Percentiles rank a stretch among this genome's conserved stretches.
Conservation (phyloP, 2,888 invertebrate species). For the Apotomis betuletana region DNA sequence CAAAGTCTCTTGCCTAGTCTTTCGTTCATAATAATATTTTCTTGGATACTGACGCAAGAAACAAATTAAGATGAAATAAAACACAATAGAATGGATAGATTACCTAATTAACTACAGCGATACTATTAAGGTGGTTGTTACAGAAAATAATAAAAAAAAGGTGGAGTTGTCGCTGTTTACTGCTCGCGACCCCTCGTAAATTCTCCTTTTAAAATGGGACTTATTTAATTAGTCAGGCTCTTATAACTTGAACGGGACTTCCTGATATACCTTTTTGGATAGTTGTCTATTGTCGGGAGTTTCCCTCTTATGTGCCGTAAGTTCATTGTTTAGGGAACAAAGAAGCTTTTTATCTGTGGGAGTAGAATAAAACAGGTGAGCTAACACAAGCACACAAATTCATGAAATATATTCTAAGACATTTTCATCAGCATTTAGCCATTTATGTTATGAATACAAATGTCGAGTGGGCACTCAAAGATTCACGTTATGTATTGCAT, state of each 20-base stretch:
- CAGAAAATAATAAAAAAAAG: constrained; percentile 48
- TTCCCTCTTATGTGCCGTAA: constrained; percentile 29
- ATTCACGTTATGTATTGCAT: not conserved
- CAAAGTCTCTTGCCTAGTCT: too few relatives aligned
- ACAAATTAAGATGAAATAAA: not conserved
- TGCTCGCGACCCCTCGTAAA: constrained; percentile 51
- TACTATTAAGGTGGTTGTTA: constrained; percentile 44
- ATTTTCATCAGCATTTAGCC: not conserved
- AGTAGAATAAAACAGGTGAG: constrained; percentile 23
- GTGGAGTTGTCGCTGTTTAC: constrained; percentile 53
- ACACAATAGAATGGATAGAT: constrained; percentile 36
- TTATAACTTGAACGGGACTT: constrained; percentile 35
- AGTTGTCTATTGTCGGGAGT: constrained; percentile 38
- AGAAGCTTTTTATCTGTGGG: constrained; percentile 31
- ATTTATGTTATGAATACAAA: not conserved
- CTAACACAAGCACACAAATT: not conserved
- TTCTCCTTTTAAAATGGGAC: constrained; percentile 56
- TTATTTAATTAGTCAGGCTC: constrained; percentile 56
- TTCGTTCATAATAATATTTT: too few relatives aligned
- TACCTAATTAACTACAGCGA: constrained; percentile 46
- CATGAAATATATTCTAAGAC: not conserved
- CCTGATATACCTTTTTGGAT: constrained; percentile 31
- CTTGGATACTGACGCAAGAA: not conserved
- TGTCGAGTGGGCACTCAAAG: not conserved
- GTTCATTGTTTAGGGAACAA: constrained; percentile 40